Conservation (phyloP, 2,113 vertebrate species). For the Thermophis baileyi region DNA sequence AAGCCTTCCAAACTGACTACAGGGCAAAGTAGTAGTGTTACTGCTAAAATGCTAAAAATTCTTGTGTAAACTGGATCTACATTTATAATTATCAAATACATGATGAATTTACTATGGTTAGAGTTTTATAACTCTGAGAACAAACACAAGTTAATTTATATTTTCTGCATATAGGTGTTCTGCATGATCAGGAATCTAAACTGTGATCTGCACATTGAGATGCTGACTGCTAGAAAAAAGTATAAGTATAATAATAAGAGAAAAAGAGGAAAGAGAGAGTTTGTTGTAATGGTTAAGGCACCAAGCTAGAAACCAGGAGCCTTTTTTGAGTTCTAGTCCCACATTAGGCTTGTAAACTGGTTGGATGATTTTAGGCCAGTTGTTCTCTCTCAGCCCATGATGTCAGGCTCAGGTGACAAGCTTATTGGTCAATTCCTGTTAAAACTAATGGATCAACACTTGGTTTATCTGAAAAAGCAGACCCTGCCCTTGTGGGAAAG, state of each 20-base stretch:
- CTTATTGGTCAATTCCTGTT: neutral
- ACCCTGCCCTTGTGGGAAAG: neutral
- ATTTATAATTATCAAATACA: neutral
- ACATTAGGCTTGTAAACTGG: neutral
- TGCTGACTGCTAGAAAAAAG: neutral
- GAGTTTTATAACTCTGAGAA: neutral
- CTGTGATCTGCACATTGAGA: neutral
- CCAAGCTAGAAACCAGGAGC: neutral
- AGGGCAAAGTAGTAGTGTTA: neutral
- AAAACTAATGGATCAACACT: neutral
- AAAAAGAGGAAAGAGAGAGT: neutral
- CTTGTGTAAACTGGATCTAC: neutral
- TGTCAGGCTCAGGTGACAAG: neutral
- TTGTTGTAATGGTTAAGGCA: neutral
- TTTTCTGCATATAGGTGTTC: neutral
- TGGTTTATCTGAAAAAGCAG: neutral
- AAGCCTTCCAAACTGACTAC: neutral
- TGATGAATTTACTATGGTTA: neutral
- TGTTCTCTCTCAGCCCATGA: neutral
- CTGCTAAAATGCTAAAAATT: neutral
- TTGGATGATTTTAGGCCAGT: neutral
- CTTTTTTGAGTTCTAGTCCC: neutral
- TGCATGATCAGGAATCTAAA: neutral
- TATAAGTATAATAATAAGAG: neutral
- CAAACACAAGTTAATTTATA: neutral